A percentile compares a stretch with the other conserved stretches of the same genome.
phyloP scores from a whole-genome alignment of 2,113 vertebrate species.

The Catharus minimus region DNA sequence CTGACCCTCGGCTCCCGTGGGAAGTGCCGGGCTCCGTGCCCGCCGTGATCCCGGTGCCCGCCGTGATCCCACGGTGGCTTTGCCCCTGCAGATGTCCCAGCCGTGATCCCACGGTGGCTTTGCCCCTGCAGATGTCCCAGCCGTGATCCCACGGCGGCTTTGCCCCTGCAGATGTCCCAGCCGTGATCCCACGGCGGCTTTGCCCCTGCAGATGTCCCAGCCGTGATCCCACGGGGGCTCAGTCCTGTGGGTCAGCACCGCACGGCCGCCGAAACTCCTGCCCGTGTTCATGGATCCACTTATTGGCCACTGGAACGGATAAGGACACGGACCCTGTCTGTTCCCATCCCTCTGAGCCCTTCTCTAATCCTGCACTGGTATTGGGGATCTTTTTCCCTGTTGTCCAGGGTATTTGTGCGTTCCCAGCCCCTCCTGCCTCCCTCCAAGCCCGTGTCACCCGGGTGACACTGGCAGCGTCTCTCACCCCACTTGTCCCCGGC shows the following conservation, averaged over 20 bases:
- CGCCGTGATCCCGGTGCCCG: neutral
- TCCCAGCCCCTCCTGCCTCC: neutral
- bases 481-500: slow-evolving; percentile 95
- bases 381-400: rapidly evolving
- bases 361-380: rapidly evolving
- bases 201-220: neutral
- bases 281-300: slow-evolving; percentile 92
- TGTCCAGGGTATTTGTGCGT: no score
- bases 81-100: no score
- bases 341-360: neutral
- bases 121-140: no score
- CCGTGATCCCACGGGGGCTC: neutral
- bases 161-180: no score
- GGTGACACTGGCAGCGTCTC: neutral
- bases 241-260: slow-evolving; percentile 77
- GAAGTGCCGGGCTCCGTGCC: neutral
- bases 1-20: rapidly evolving
- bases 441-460: rapidly evolving
- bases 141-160: no score
- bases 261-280: slow-evolving; percentile 90
- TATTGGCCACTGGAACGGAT: slow-evolving; percentile 87
- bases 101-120: no score
- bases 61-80: no score
- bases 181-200: neutral
- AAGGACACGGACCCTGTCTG: neutral